Percentiles rank a stretch among this genome's conserved stretches.
Conservation (phyloP, 2,113 vertebrate species). For the Brienomyrus longianalis region DNA sequence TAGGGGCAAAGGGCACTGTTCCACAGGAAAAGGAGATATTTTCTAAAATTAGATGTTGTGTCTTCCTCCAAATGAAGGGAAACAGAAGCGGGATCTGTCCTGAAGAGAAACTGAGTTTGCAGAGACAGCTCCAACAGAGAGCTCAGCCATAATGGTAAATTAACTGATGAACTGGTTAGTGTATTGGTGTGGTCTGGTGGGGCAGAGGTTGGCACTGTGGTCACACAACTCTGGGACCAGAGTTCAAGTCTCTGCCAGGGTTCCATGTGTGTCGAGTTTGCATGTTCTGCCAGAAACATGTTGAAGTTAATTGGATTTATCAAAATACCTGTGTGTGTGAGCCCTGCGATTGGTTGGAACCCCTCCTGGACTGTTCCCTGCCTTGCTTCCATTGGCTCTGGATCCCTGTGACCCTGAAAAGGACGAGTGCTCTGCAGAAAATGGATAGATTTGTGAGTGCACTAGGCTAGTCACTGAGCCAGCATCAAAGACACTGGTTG, state of each 20-base stretch:
- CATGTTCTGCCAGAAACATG: not conserved
- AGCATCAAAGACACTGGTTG: not conserved
- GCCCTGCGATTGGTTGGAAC: not conserved
- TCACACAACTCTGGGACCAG: not conserved
- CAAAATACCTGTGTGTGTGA: not conserved
- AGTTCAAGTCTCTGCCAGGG: not conserved
- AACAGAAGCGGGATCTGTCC: conserved; percentile 27
- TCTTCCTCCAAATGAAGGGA: not conserved
- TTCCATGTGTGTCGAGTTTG: not conserved
- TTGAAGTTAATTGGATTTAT: not conserved
- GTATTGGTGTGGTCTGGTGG: not conserved
- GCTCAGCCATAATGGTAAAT: conserved; percentile 14
- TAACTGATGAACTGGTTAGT: conserved; percentile 1
- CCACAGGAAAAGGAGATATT: conserved; percentile 14
- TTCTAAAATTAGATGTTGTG: conserved; percentile 38
- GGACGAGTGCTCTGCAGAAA: not conserved
- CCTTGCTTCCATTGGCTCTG: not conserved
- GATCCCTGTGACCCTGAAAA: not conserved
- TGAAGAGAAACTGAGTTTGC: conserved; percentile 12
- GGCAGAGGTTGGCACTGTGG: not conserved
- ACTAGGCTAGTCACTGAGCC: not conserved
- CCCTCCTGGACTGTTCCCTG: not conserved
- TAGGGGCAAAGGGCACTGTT: conserved; percentile 28
- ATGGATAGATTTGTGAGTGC: not conserved
- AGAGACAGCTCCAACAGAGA: not conserved